These are phyloP conservation scores for Aculops lycopersici DNA, from an alignment of 1,140 invertebrate species.

Conservation along the genomic window DNA sequence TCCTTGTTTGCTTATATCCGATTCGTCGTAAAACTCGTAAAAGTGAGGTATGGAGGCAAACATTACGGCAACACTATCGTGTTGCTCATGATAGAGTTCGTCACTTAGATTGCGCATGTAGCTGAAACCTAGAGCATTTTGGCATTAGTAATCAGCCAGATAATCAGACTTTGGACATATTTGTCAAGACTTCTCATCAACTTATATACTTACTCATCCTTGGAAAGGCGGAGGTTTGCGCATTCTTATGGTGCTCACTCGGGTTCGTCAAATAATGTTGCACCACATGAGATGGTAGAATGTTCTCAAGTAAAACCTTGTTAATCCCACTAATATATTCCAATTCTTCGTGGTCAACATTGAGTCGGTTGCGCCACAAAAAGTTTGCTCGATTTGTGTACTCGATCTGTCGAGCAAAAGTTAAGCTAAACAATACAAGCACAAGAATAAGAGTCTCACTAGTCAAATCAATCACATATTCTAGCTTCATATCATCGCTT, in stretches of 20 bases:
- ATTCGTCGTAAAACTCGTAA: slow-evolving; percentile 91
- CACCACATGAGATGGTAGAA: slow-evolving; percentile 75
- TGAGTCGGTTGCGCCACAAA: slow-evolving; percentile 60
- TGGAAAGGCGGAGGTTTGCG: no score
- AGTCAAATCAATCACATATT: not conserved
- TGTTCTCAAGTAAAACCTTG: slow-evolving; percentile 72
- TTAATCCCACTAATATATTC: slow-evolving; percentile 80
- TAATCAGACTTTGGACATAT: no score
- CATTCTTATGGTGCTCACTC: no score
- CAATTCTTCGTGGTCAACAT: slow-evolving; percentile 66
- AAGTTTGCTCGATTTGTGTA: slow-evolving; percentile 56
- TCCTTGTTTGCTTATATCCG: slow-evolving; percentile 81
- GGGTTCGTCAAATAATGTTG: slow-evolving; percentile 59
- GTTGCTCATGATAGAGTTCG: slow-evolving; percentile 74
- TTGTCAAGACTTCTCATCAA: no score
- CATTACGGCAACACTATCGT: slow-evolving; percentile 77
- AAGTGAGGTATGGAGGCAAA: slow-evolving; percentile 95
- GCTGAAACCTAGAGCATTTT: no score
- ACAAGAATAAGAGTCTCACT: slow-evolving; percentile 4
- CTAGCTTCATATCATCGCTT: no score
- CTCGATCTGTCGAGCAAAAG: slow-evolving; percentile 45
- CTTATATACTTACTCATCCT: no score
- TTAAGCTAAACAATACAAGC: slow-evolving; percentile 20
- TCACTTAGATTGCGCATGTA: no score
- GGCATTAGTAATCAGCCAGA: no score